Base-by-base conservation (phyloP, 2,888 invertebrate genomes). In the Gandaritis pyraliata region DNA sequence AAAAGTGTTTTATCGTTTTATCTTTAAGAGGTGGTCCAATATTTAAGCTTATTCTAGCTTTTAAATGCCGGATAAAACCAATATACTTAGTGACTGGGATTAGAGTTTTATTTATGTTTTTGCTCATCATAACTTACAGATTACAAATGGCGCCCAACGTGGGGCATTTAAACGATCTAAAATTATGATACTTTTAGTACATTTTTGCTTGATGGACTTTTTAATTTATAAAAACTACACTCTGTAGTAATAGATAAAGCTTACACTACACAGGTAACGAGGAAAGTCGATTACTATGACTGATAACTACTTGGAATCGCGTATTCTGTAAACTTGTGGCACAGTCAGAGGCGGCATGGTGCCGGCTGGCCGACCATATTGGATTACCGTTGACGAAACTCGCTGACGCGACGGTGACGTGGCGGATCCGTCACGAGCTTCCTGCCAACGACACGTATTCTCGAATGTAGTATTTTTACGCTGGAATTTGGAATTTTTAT, bases 351-450 rank as follows among this genome's bases (percentile, higher is more conserved):
- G 71, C 69, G 61, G 74, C 72, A 71, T 66, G 80, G 75, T 72
- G 78, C 73, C 78, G 75, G 72, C 73, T 69, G 72, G 69, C 72
- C 72, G 70, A 74, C 81, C 81, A 85, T 87, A 88, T 86, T 87
- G 87, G 83, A 86, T 87, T 84, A 87, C 82, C 75, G 83, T 71
- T 81, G 82, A 82, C 81, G 76, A 77, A 86, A 82, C 74, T 74
- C 75, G 88, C 88, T 86, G 87, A 87, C 84, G 78, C 69, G 64
- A 68, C 75, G 73, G 52, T 70, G 77, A 71, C 77, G 71, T 65
- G 60, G 75, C 75, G 73, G 73, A 68, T 69, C 75, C 78, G 79
- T 79, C 78, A 80, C 76, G 74, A 72, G 52, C 58, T 65, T 65
- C 61, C 64, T 53, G 60, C 52, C 58, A 18, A 64, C 64, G 62